These are phyloP conservation scores for Lontra canadensis DNA, from an alignment of 2,113 vertebrate species.

Conservation along the genomic window DNA sequence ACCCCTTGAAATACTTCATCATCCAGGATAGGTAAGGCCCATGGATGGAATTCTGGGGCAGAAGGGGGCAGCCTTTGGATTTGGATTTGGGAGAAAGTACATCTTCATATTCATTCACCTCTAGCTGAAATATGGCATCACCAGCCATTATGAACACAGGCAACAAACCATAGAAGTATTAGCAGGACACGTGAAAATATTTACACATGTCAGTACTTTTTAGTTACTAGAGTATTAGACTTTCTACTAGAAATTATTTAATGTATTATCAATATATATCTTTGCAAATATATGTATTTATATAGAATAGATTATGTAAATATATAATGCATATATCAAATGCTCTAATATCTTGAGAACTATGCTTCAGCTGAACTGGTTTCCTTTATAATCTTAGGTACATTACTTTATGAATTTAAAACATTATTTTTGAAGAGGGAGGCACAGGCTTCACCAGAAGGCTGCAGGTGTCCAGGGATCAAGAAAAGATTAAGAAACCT, in stretches of 20 bases:
- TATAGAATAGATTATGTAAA: background rate
- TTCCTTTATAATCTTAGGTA: background rate
- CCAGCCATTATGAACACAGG: background rate
- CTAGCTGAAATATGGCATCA: background rate
- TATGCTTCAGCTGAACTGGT: background rate
- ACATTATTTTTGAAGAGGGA: background rate
- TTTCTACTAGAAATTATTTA: background rate
- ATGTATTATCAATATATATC: background rate
- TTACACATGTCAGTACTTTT: background rate
- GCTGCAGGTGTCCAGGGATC: background rate
- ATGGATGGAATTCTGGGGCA: accelerated
- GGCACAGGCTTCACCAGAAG: background rate
- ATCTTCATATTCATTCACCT: background rate
- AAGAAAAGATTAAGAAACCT: background rate
- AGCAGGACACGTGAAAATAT: background rate
- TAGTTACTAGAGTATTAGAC: background rate
- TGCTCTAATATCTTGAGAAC: background rate
- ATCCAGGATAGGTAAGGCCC: conserved; percentile 72
- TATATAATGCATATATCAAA: background rate
- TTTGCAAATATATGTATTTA: background rate
- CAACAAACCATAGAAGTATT: background rate
- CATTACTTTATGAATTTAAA: background rate
- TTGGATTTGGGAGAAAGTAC: background rate
- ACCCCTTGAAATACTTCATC: conserved; percentile 78
- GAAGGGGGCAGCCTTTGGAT: background rate